Evolutionary conservation across 2,888 invertebrate species (phyloP).

Genomic region (Toxonevra muliebris): DNA sequence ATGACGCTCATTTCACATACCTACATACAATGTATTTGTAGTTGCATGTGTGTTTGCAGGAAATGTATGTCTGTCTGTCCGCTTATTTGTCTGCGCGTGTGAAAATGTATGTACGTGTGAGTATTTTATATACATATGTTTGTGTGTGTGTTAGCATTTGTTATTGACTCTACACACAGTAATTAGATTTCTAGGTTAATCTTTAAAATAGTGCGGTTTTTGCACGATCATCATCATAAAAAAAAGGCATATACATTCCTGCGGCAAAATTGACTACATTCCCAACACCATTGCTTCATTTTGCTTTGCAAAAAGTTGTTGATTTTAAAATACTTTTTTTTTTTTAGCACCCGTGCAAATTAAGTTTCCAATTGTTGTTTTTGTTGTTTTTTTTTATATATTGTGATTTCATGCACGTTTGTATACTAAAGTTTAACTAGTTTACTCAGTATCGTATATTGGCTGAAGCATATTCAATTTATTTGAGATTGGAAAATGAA

Average conservation of each 20-base stretch:
- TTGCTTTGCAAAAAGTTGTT: background rate
- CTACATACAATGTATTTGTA: too few relatives aligned
- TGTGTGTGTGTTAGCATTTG: constrained; percentile 12
- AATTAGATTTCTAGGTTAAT: constrained; percentile 60
- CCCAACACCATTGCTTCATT: background rate
- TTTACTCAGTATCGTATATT: background rate
- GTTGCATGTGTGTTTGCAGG: background rate
- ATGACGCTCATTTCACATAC: too few relatives aligned
- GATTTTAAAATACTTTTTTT: background rate
- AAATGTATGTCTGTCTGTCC: background rate
- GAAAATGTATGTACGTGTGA: background rate
- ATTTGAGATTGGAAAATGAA: background rate
- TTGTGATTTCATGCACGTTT: constrained; percentile 4
- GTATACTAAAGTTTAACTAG: constrained; percentile 13
- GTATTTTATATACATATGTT: background rate
- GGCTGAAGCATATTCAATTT: background rate
- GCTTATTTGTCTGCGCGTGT: constrained; percentile 13
- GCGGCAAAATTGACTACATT: background rate
- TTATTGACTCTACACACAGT: constrained; percentile 41
- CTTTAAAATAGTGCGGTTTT: constrained; percentile 44
- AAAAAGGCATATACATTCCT: background rate
- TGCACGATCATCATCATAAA: background rate
- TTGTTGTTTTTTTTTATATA: background rate
- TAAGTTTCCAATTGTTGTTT: background rate
- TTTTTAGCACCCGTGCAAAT: background rate